These are phyloP conservation scores for Diploptera punctata DNA, from an alignment of 2,888 invertebrate species.

Conservation along the genomic window DNA sequence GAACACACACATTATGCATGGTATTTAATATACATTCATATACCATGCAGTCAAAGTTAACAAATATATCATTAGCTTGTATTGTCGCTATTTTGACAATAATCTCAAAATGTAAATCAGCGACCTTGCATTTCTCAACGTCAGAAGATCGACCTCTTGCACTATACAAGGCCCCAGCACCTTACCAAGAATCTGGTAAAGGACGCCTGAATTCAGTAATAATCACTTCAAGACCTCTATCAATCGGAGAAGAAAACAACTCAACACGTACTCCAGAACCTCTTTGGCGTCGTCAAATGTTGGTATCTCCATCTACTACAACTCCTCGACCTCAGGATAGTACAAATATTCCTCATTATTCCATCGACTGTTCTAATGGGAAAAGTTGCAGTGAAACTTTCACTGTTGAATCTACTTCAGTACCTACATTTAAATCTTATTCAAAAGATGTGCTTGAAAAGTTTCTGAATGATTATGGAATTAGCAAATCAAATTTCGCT, in stretches of 20 bases:
- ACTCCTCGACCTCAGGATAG: neutral
- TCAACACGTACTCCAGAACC: neutral
- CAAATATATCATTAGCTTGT: too few species aligned
- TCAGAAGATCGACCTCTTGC: conserved; percentile 32
- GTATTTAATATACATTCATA: too few species aligned
- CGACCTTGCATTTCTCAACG: neutral
- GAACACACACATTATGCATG: too few species aligned
- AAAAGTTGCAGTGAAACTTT: conserved; percentile 40
- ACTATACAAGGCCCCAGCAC: conserved; percentile 40
- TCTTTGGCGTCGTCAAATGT: conserved; percentile 3
- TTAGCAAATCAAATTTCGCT: conserved; percentile 44
- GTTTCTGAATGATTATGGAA: conserved; percentile 66
- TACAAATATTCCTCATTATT: conserved; percentile 8
- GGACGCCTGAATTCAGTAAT: conserved; percentile 42
- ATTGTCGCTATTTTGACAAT: neutral
- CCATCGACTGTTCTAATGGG: conserved; percentile 42
- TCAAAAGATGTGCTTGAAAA: conserved; percentile 63
- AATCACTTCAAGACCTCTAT: conserved; percentile 44
- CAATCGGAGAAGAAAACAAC: conserved; percentile 45
- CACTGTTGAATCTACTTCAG: conserved; percentile 44
- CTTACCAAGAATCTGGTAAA: conserved; percentile 39
- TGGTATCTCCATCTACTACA: neutral
- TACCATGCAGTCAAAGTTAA: too few species aligned
- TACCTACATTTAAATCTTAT: conserved; percentile 58
- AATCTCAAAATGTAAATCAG: neutral